Evolutionary conservation across 2,797 vertebrate genomes (phyloP).

Genomic region (Remorina albescens): DNA sequence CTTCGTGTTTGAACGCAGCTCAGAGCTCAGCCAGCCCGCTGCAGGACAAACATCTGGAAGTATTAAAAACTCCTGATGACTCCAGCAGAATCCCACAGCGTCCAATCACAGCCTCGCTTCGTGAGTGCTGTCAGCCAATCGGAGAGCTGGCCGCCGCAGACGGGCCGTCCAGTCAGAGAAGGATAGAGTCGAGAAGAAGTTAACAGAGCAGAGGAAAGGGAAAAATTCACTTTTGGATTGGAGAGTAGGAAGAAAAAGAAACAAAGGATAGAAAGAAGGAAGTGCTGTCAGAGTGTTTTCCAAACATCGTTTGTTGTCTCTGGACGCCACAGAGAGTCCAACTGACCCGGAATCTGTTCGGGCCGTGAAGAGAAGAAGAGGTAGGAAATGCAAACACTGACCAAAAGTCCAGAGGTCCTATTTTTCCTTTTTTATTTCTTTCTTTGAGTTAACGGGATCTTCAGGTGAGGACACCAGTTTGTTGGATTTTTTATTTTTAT

Average conservation of each 20-base stretch:
- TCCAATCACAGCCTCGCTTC: slow-evolving; percentile 68
- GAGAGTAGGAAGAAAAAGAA: not conserved
- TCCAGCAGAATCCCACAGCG: slow-evolving; percentile 58
- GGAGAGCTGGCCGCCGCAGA: slow-evolving; percentile 21
- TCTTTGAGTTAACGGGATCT: not conserved
- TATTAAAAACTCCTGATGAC: slow-evolving; percentile 70
- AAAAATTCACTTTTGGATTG: not conserved
- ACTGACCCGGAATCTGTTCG: slow-evolving; percentile 22
- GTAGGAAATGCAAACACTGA: slow-evolving; percentile 47
- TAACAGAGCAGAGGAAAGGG: not conserved
- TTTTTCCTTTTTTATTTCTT: not conserved
- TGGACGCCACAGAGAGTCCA: not conserved
- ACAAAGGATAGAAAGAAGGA: not conserved
- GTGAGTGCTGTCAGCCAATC: slow-evolving; percentile 56
- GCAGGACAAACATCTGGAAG: slow-evolving; percentile 77
- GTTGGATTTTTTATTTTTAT: not conserved
- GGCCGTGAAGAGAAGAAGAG: slow-evolving; percentile 25
- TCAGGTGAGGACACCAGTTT: not conserved
- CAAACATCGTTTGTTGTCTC: not conserved
- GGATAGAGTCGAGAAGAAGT: slow-evolving; percentile 20
- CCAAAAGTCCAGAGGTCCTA: not conserved
- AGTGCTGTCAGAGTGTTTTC: not conserved
- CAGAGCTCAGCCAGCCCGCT: slow-evolving; percentile 25
- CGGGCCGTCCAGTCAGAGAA: slow-evolving; percentile 38
- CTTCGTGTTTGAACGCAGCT: slow-evolving; percentile 20